Evolutionary conservation across 1,140 invertebrate genomes (phyloP).

Genomic region (Pseudomyrmex concolor): DNA sequence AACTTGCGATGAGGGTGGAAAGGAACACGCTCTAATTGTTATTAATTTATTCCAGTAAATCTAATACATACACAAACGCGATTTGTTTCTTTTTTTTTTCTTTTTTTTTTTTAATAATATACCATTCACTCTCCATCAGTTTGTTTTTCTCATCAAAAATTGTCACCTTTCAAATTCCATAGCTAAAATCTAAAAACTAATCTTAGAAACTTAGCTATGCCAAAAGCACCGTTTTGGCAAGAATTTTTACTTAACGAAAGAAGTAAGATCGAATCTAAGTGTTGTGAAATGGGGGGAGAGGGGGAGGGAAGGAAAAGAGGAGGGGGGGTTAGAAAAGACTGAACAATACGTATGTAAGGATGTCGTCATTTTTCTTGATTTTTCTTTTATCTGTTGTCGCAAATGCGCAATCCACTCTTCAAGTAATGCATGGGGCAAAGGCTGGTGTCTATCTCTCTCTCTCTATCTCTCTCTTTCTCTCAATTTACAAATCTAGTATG

Average conservation of each 20-base stretch:
- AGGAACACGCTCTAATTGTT: constrained; percentile 57
- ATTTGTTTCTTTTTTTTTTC: constrained; percentile 57
- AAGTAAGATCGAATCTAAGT: constrained; percentile 56
- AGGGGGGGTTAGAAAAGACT: constrained; percentile 63
- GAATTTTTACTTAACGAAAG: constrained; percentile 43
- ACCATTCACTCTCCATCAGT: constrained; percentile 25
- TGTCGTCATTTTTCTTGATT: constrained; percentile 9
- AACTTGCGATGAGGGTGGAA: too few relatives aligned
- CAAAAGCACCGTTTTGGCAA: constrained; percentile 65
- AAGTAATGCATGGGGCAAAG: constrained; percentile 68
- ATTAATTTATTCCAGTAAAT: constrained; percentile 72
- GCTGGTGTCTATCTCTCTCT: neutral
- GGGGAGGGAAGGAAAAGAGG: too few relatives aligned
- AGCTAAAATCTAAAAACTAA: constrained; percentile 62
- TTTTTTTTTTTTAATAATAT: constrained; percentile 56
- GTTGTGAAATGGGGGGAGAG: neutral
- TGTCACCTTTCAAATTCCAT: constrained; percentile 59
- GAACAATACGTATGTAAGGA: constrained; percentile 55
- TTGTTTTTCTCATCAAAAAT: constrained; percentile 8
- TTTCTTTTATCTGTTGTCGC: constrained; percentile 41
- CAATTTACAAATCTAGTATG: constrained; percentile 40
- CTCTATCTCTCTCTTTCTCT: neutral
- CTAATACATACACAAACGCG: constrained; percentile 72
- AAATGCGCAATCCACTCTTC: constrained; percentile 36
- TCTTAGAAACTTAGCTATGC: constrained; percentile 64